Conservation (phyloP, 2,888 invertebrate species). For the Rhyacophila evoluta region DNA sequence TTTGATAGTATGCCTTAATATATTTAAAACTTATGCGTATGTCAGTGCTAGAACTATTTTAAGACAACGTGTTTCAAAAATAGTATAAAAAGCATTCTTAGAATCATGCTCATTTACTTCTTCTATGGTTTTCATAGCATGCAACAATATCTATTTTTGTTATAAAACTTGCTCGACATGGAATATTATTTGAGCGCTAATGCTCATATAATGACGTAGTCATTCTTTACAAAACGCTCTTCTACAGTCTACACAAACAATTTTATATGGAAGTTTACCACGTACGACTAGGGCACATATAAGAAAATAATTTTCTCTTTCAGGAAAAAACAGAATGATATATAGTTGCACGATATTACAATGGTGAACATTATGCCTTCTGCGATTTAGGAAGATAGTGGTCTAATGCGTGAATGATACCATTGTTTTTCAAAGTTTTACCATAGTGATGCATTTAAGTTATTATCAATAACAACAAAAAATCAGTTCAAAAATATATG, state of each 20-base stretch:
- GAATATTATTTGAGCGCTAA: slow-evolving; percentile 9
- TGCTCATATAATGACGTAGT: slow-evolving; percentile 6
- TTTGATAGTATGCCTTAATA: too few relatives aligned
- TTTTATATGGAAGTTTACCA: neutral
- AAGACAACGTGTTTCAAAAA: neutral
- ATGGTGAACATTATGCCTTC: slow-evolving; percentile 43
- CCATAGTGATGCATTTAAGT: neutral
- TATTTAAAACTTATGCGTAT: too few relatives aligned
- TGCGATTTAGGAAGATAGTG: slow-evolving; percentile 42
- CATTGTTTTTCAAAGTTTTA: slow-evolving; percentile 18
- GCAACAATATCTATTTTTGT: slow-evolving; percentile 14
- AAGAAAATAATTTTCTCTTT: slow-evolving; percentile 47
- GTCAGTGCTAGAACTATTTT: neutral
- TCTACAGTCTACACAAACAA: neutral
- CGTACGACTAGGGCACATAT: neutral
- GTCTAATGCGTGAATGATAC: slow-evolving; percentile 32
- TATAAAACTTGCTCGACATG: neutral
- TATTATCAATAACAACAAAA: too few relatives aligned
- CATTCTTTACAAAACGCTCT: slow-evolving; percentile 4
- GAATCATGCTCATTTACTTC: neutral
- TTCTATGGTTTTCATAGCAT: slow-evolving; percentile 1
- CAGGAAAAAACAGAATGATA: slow-evolving; percentile 52
- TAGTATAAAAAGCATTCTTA: neutral
- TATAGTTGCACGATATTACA: slow-evolving; percentile 48
- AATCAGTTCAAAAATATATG: too few relatives aligned